Conservation (phyloP, 1,140 invertebrate species). For the Prorops nasuta region DNA sequence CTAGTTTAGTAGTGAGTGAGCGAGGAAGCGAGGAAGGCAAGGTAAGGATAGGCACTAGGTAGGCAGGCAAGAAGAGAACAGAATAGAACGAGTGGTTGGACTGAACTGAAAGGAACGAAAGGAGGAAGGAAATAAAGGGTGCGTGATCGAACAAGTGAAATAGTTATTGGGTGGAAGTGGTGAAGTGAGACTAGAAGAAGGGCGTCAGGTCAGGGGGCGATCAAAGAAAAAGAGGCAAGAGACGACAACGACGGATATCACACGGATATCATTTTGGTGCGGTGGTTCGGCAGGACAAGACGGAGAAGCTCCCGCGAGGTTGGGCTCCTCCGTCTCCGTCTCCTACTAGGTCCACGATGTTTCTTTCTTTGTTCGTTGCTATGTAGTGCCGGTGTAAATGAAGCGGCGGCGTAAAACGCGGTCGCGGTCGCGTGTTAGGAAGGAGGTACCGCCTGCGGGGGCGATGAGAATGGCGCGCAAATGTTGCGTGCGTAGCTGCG, state of each 20-base stretch:
- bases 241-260: too few species aligned
- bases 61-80: slow-evolving; percentile 4
- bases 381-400: neutral
- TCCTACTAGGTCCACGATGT: neutral
- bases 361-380: neutral
- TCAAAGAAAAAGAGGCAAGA: too few species aligned
- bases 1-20: neutral
- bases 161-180: neutral
- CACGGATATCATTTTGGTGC: too few species aligned
- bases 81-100: neutral
- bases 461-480: slow-evolving; percentile 48
- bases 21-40: neutral
- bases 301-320: too few species aligned
- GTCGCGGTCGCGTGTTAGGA: slow-evolving; percentile 8
- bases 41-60: neutral
- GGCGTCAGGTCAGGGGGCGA: too few species aligned
- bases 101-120: slow-evolving; percentile 2
- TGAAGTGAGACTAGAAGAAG: neutral
- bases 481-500: slow-evolving; percentile 48
- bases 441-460: slow-evolving; percentile 12
- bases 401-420: slow-evolving; percentile 14
- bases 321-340: too few species aligned
- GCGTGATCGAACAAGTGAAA: too few species aligned
- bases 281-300: too few species aligned
- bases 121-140: neutral